Base-by-base conservation (phyloP, 2,888 invertebrate species). In the Holacanthella duospinosa region DNA sequence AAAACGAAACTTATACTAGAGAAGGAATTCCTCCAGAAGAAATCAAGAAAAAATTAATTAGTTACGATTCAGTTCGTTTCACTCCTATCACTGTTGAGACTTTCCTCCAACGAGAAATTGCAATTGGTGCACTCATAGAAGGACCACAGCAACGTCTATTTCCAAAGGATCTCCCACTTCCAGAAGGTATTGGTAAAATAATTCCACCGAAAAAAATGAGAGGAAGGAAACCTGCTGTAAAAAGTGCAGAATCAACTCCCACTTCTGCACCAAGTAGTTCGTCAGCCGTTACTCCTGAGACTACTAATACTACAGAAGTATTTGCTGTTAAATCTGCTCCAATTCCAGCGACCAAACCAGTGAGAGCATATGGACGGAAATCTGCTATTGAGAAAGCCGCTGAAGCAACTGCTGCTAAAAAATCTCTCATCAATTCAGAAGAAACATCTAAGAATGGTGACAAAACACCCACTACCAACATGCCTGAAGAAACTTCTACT, bases 21-120 rank as follows among this genome's bases (percentile, higher is more conserved):
- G 82, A 83, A 76, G 87, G 87, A 25, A 85, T 88, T 65, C 85
- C 86, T n/a, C 83, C 84, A 65, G 80, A 80, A 62, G 84, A 85
- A 73, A 80, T 88, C 65, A 81, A 86, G 36, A 82, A 81, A 74
- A 84, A 85, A 73, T 81, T 86, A 63, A 78, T 83, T 43, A 80
- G 82, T 9, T 85, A 85, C 75, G 85, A 86, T 65, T 82, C 79
- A 24, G 79, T 84, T 1, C 80, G 83, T 63, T 84, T 85, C 75
- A 58, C 64, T 60, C 61, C 60, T 2, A 66, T 66, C 21, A 61
- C 63, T 21, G 55, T 68, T 9, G 44, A 63, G 43, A 60, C 66
- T 12, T 61, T 66, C 36, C 63, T 72, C 44, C 66, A 70, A 53
- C 57, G 69, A 24, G 72, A 72, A 55, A 48, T 66, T 12, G 58